Evolutionary conservation across 2,113 vertebrate species (phyloP).

Genomic region (Pipa parva): DNA sequence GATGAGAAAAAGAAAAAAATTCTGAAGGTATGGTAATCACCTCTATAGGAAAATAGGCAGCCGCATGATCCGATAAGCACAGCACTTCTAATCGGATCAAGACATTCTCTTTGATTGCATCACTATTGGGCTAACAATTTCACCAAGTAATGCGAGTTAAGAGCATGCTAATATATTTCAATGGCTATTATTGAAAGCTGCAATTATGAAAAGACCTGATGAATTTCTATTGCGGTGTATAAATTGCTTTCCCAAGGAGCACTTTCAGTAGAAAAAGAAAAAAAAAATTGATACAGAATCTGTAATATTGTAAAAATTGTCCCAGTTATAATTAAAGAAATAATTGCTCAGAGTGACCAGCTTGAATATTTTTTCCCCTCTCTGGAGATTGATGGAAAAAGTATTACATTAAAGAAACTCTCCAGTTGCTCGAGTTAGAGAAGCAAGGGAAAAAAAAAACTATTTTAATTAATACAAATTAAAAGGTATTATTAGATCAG

Average conservation of each 20-base stretch:
- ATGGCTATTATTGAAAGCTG: conserved; percentile 34
- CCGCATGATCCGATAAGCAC: not conserved
- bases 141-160: conserved; percentile 27
- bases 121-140: conserved; percentile 39
- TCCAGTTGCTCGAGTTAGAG: too few relatives aligned
- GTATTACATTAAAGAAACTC: not conserved
- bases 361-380: not conserved
- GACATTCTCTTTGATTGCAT: conserved; percentile 34
- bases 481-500: too few relatives aligned
- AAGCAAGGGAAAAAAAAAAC: too few relatives aligned
- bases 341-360: conserved; percentile 8
- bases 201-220: conserved; percentile 37
- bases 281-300: conserved; percentile 32
- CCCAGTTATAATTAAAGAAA: conserved; percentile 2
- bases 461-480: too few relatives aligned
- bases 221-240: conserved; percentile 18
- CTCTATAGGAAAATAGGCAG: not conserved
- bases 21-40: not conserved
- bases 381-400: not conserved
- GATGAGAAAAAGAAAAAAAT: not conserved
- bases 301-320: conserved; percentile 20
- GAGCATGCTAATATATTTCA: conserved; percentile 35
- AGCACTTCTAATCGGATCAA: conserved; percentile 11
- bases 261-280: conserved; percentile 17
- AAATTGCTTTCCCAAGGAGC: conserved; percentile 9